phyloP scores from a whole-genome alignment of 2,888 invertebrate species.

The Metacarcinus magister region DNA sequence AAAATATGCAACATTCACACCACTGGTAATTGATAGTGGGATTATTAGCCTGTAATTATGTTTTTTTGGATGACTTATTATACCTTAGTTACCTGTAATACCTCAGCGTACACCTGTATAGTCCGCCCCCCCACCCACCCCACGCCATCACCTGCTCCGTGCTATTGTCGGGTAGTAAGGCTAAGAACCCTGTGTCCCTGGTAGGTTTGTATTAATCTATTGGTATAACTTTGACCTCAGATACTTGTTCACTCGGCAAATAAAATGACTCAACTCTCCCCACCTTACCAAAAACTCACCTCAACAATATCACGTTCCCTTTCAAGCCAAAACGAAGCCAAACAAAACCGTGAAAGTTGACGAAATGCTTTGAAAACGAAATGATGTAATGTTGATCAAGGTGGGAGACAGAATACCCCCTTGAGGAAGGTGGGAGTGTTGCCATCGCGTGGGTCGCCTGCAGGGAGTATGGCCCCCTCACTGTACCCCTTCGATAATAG shows the following conservation, averaged over 20 bases:
- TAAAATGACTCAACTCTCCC: background rate
- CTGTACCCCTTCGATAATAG: background rate
- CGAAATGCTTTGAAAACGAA: background rate
- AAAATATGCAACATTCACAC: background rate
- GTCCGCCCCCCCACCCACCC: background rate
- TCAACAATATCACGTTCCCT: background rate
- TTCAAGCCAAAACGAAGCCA: background rate
- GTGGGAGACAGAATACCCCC: slow-evolving; percentile 27
- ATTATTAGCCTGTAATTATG: background rate
- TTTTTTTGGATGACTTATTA: background rate
- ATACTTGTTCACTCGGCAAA: background rate
- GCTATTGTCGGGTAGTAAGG: slow-evolving; percentile 46
- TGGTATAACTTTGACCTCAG: slow-evolving; percentile 30
- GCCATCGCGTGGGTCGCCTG: background rate
- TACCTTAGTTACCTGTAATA: background rate
- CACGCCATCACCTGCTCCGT: background rate
- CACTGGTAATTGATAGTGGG: background rate
- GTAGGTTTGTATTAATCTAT: background rate
- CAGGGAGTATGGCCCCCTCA: background rate
- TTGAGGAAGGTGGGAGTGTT: background rate
- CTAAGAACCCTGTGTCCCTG: background rate
- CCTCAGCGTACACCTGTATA: background rate
- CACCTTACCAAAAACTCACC: background rate
- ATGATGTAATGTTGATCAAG: background rate
- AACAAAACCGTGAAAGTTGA: background rate